Base-by-base conservation (phyloP, 2,888 invertebrate genomes). In the Torymus tubicola region DNA sequence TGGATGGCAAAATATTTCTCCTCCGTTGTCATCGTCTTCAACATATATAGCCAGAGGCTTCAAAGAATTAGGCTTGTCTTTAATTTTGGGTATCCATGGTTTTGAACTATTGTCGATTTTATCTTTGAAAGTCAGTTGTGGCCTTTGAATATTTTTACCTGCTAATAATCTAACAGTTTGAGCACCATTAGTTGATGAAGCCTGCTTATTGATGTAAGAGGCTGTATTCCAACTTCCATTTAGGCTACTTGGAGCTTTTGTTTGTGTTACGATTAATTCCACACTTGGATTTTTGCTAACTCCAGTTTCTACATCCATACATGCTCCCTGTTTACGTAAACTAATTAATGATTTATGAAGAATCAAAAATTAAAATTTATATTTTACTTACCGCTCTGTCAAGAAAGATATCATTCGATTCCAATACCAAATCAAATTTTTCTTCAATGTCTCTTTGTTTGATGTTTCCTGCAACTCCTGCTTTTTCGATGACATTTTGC, bases 21-120 rank as follows among this genome's bases (percentile, higher is more conserved):
- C 92, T 0, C 94, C 94, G 24, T 93, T 91, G 1, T 94, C 94
- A 78, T 93, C 93, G 87, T 94, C 94, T 84, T 96, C 94, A 0
- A 95, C 92, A 81, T 94, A 93, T 74, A 97, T 91, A 0, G 96
- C 94, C 12, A 97, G 91, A 0, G 98, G 97, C 87, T 95, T 96
- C 13, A 96, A 88, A 10, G 96, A 95, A 91, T 99, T 96, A 0
- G 97, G 98, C 89, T 99, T 99, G 50, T 96, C 94, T 69, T 93
- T 95, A 69, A 99, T 94, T 85, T 94, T 93, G 0, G 98, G 98
- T 70, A 94, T 92, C 94, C 98, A 99, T 0, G 97, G 94, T 72
- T 91, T 93, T 2, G 93, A 91, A 2, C 94, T 94, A 88, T 99
- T 99, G 88, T 98, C 96, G 52, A 98, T 93, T 84, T 95, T 94